Base-by-base conservation (phyloP, 2,888 invertebrate species). In the Lasioglossum pauxillum region DNA sequence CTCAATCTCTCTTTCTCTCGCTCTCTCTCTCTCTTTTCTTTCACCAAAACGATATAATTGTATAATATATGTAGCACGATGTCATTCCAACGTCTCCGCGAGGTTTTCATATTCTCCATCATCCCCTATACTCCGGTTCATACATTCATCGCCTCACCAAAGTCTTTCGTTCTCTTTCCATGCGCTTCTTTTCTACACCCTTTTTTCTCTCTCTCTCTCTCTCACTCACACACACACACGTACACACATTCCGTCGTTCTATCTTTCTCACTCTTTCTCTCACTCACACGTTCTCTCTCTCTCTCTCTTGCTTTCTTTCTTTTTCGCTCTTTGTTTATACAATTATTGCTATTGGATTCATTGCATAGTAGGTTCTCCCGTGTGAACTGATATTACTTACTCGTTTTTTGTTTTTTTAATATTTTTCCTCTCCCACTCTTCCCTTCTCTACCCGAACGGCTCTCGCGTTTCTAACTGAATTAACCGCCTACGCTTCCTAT, bases 271-370 rank as follows among this genome's bases (percentile, higher is more conserved):
- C 8, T 10, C 19, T 23, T 23, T 69, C 44, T 75, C 53, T 12
- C n/a, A 12, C n/a, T n/a, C 53, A 57, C n/a, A 8, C 4, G 10
- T 31, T 67, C 5, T 67, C 67, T 8, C 19, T 35, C 41, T 41
- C 38, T 38, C 69, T 38, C 19, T 4, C 19, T 23, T 23, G 3
- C 67, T 35, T 35, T 74, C 81, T 83, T 78, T 1, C 23, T 64
- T 14, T 14, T 38, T 19, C 31, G 1, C n/a, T 69, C 44, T 78
- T 78, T 84, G 72, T 88, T 88, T 91, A 88, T 86, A 91, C 89
- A 90, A 83, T 95, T 95, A 95, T 95, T 95, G 94, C 95, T 95
- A 94, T 95, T 93, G 94, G 93, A 94, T 95, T 94, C 94, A 94
- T 94, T 94, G 93, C 94, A 93, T 93, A 93, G 92, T 94, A 92